Percentiles rank a stretch among this genome's conserved stretches.
Conservation (phyloP, 2,797 vertebrate genomes). For the Alectoris magna region DNA sequence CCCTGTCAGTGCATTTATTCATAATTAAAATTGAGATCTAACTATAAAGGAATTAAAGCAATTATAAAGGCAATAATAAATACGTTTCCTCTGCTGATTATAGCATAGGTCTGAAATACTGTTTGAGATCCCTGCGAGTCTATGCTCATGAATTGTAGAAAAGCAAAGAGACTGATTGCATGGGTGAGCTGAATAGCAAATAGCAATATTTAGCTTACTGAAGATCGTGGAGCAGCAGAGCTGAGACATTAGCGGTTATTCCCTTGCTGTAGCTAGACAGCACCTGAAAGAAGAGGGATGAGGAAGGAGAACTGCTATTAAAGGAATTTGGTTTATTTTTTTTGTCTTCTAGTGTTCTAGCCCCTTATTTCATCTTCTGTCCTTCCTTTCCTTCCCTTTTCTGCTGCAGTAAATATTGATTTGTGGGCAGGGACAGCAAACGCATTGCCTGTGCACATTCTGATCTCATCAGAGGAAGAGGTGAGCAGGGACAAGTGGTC, state of each 20-base stretch:
- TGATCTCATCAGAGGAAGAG: background rate
- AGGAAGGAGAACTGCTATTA: background rate
- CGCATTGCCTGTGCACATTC: background rate
- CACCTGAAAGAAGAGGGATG: background rate
- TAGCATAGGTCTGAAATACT: constrained; percentile 2
- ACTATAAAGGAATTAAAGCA: background rate
- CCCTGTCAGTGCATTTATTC: background rate
- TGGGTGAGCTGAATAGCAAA: constrained; percentile 28
- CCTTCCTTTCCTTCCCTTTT: background rate
- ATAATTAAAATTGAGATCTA: background rate
- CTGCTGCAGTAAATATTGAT: constrained; percentile 20
- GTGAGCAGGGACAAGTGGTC: background rate
- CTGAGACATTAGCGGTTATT: background rate
- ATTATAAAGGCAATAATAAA: background rate
- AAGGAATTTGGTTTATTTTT: background rate
- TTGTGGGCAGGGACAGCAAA: background rate
- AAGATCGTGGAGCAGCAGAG: background rate
- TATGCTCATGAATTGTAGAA: background rate
- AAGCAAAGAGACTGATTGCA: rapidly evolving
- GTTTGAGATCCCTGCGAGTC: background rate
- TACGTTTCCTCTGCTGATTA: background rate
- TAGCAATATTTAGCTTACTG: background rate
- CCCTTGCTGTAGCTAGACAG: background rate
- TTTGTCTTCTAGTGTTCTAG: background rate
- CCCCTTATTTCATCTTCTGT: background rate